Evolutionary conservation across 2,113 vertebrate species (phyloP).

Genomic region (Boulengerochromis microlepis): DNA sequence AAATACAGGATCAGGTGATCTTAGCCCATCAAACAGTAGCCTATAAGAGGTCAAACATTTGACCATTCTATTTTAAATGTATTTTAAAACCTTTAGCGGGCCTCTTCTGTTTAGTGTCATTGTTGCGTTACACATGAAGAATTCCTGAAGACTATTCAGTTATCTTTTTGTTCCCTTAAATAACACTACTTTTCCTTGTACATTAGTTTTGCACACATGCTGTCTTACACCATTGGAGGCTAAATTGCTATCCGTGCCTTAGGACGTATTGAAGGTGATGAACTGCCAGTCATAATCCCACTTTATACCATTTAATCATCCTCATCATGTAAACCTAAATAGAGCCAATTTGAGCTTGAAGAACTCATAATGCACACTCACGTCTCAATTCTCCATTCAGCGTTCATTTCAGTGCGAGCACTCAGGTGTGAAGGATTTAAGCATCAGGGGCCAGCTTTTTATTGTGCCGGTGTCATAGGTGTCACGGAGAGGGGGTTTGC

Average conservation of each 20-base stretch:
- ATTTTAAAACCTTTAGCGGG: background rate
- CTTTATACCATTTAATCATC: constrained; percentile 19
- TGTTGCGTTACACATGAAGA: background rate
- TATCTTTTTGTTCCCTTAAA: background rate
- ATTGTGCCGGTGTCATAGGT: constrained; percentile 49
- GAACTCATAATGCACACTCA: background rate
- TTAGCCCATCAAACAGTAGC: background rate
- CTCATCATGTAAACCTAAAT: constrained; percentile 6
- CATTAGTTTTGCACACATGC: background rate
- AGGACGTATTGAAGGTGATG: background rate
- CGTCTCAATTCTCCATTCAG: background rate
- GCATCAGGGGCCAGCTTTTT: background rate
- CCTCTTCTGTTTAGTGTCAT: background rate
- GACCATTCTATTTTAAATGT: background rate
- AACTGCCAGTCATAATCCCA: constrained; percentile 9
- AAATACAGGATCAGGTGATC: background rate
- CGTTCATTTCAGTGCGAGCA: constrained; percentile 5
- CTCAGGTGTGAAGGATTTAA: constrained; percentile 53
- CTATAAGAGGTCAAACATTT: background rate
- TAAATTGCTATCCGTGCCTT: background rate
- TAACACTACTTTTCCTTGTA: background rate
- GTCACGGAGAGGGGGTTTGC: background rate
- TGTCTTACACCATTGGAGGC: background rate
- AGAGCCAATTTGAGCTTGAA: background rate
- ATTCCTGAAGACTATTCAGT: background rate